phyloP scores from a whole-genome alignment of 1,140 invertebrate species.

The Lordiphosa clarofinis region DNA sequence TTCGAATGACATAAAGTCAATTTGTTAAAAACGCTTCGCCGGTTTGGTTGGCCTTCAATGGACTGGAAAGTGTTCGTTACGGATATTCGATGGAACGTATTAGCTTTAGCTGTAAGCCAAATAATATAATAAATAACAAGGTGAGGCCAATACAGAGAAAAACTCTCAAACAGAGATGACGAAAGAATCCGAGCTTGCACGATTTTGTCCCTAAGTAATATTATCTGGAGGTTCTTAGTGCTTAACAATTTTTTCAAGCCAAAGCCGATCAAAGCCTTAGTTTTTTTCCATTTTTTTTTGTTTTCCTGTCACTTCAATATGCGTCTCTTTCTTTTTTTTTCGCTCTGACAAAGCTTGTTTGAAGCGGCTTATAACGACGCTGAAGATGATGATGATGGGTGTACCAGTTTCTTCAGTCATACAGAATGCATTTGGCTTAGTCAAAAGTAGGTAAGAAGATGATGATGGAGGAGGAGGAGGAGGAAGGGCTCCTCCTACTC shows the following conservation, averaged over 20 bases:
- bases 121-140: not conserved
- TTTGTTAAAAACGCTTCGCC: constrained; percentile 38
- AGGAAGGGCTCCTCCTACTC: too few relatives aligned
- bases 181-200: too few relatives aligned
- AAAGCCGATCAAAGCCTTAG: not conserved
- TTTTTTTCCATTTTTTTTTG: too few relatives aligned
- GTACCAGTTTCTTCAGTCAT: not conserved
- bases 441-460: constrained; percentile 1
- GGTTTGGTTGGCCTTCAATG: constrained; percentile 58
- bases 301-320: too few relatives aligned
- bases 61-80: constrained; percentile 51
- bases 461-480: too few relatives aligned
- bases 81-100: constrained; percentile 32
- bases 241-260: not conserved
- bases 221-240: too few relatives aligned
- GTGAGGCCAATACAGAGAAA: too few relatives aligned
- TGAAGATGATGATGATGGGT: constrained; percentile 4
- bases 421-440: constrained; percentile 5
- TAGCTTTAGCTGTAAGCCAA: constrained; percentile 30
- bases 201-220: too few relatives aligned
- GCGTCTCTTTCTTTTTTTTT: not conserved
- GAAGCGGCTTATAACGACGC: constrained; percentile 5
- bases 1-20: constrained; percentile 42
- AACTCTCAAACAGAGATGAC: too few relatives aligned
- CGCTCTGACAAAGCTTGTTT: constrained; percentile 5